These are phyloP conservation scores for Artemia franciscana DNA, from an alignment of 1,140 invertebrate genomes.

Conservation along the genomic window DNA sequence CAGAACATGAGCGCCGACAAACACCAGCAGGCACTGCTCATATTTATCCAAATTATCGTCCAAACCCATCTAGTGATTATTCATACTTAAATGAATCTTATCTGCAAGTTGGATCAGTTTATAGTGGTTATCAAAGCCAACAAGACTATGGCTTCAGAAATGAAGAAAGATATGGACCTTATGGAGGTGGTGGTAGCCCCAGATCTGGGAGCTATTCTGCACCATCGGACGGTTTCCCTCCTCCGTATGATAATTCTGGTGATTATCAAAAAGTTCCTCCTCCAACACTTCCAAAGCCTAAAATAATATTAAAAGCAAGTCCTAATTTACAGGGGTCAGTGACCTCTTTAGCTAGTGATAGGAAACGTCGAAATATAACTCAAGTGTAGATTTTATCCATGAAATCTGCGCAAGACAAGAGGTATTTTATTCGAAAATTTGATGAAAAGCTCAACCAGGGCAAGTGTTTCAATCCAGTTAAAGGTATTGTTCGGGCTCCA, in stretches of 20 bases:
- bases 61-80: background rate
- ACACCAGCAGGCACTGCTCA: conserved; percentile 17
- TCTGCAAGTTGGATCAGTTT: background rate
- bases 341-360: conserved; percentile 9
- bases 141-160: background rate
- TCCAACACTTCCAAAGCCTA: conserved; percentile 9
- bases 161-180: background rate
- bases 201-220: background rate
- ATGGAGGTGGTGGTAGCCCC: background rate
- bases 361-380: conserved; percentile 10
- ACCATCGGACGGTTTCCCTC: background rate
- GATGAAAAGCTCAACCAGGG: too few relatives aligned
- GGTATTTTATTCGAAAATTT: too few relatives aligned
- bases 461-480: too few relatives aligned
- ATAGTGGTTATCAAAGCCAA: background rate
- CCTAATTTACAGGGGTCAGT: conserved; percentile 7
- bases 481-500: too few relatives aligned
- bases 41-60: background rate
- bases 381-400: too few relatives aligned
- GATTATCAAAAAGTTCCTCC: background rate
- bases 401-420: too few relatives aligned
- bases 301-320: background rate
- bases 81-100: background rate
- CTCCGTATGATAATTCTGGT: background rate
- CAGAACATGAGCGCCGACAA: conserved; percentile 30